Conservation (phyloP, 2,888 invertebrate genomes). For the Caradrina clavipalpis region DNA sequence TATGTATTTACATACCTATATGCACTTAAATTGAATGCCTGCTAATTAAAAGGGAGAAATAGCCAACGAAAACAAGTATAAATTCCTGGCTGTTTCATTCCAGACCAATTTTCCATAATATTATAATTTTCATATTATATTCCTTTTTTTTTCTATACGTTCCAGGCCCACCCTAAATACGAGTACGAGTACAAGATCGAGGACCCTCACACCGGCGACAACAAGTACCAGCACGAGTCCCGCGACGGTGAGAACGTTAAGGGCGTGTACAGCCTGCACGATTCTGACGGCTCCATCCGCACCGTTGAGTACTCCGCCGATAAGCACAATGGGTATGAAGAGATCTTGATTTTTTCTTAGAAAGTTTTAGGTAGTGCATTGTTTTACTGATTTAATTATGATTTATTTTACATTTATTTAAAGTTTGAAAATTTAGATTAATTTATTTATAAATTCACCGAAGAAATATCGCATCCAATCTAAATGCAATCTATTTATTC, state of each 20-base stretch:
- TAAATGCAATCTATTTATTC: too few relatives aligned
- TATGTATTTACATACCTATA: too few relatives aligned
- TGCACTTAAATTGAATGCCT: too few relatives aligned
- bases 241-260: constrained; percentile 89
- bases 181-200: constrained; percentile 88
- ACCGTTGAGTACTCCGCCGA: constrained; percentile 90
- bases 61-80: too few relatives aligned
- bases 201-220: constrained; percentile 90
- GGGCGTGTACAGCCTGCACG: constrained; percentile 91
- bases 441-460: background rate
- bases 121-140: too few relatives aligned
- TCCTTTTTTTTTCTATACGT: background rate
- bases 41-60: too few relatives aligned
- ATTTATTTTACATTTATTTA: too few relatives aligned
- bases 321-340: constrained; percentile 85
- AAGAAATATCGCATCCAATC: background rate
- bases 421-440: background rate
- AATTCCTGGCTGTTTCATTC: too few relatives aligned
- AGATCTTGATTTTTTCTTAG: constrained; percentile 35
- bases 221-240: constrained; percentile 89
- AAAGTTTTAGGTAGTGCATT: constrained; percentile 15
- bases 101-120: too few relatives aligned
- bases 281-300: constrained; percentile 90
- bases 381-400: background rate
- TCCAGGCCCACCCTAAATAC: constrained; percentile 88